Conservation (phyloP, 1,140 invertebrate genomes). For the Meteorus sp. region DNA sequence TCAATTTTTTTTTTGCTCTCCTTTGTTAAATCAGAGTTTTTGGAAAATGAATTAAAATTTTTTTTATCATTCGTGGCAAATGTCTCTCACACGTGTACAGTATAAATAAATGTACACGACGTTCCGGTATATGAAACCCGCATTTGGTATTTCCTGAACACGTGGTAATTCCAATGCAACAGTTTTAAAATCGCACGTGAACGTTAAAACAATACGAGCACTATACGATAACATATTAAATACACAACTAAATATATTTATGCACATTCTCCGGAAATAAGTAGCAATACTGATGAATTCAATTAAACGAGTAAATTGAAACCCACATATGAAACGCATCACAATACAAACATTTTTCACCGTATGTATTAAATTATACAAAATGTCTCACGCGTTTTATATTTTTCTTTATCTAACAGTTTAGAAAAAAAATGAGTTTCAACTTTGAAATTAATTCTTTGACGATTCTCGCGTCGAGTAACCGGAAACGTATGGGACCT, state of each 20-base stretch:
- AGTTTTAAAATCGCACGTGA: neutral
- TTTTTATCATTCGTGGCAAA: neutral
- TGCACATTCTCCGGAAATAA: too few species aligned
- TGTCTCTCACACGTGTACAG: neutral
- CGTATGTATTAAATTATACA: too few species aligned
- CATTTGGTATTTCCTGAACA: constrained; percentile 51
- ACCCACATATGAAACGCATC: too few species aligned
- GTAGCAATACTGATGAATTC: too few species aligned
- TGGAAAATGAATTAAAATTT: neutral
- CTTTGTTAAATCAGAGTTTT: neutral
- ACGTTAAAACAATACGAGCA: too few species aligned
- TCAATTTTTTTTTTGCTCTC: neutral
- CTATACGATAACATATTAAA: too few species aligned
- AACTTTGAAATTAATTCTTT: constrained; percentile 22
- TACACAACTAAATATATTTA: too few species aligned
- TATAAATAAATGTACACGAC: neutral
- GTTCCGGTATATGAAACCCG: constrained; percentile 30
- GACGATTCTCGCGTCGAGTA: constrained; percentile 23
- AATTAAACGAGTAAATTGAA: too few species aligned
- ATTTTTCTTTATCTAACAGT: too few species aligned
- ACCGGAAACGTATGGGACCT: constrained; percentile 48
- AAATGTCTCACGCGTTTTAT: too few species aligned
- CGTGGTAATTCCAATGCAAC: constrained; percentile 35
- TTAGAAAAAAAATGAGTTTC: too few species aligned
- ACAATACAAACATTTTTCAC: too few species aligned